Evolutionary conservation across 2,888 invertebrate genomes (phyloP).

Genomic region (Griposia aprilina): DNA sequence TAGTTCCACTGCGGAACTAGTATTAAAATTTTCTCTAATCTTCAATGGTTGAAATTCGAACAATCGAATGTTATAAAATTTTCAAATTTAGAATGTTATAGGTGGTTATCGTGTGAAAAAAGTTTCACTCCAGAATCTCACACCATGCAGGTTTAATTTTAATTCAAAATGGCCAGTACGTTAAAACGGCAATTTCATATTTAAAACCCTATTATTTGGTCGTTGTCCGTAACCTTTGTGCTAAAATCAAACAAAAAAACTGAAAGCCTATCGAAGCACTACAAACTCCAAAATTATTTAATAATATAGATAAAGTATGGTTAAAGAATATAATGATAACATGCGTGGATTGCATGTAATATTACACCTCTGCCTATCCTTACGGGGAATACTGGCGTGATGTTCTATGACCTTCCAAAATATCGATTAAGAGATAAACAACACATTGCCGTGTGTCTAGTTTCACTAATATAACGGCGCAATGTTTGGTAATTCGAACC

Average conservation of each 20-base stretch:
- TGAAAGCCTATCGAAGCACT: not conserved
- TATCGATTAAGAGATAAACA: slow-evolving; percentile 13
- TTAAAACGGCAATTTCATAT: too few species aligned
- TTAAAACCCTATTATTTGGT: not conserved
- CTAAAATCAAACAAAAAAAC: not conserved
- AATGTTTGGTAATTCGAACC: slow-evolving; percentile 39
- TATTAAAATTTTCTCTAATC: too few species aligned
- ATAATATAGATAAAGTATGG: too few species aligned
- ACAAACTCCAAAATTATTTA: not conserved
- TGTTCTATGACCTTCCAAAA: slow-evolving; percentile 45
- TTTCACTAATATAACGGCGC: slow-evolving; percentile 27
- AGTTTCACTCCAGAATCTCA: too few species aligned
- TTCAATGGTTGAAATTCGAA: too few species aligned
- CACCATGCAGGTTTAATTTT: too few species aligned
- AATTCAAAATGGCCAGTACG: too few species aligned
- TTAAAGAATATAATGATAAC: not conserved
- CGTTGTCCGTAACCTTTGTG: not conserved
- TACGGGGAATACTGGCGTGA: not conserved
- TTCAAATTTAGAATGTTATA: too few species aligned
- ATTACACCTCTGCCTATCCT: not conserved
- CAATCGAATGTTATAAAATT: too few species aligned
- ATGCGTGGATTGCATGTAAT: not conserved
- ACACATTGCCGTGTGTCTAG: slow-evolving; percentile 36
- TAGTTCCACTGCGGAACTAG: too few species aligned
- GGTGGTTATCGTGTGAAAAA: too few species aligned